Conservation (phyloP, 2,797 vertebrate genomes). For the Tarsius wallacei region DNA sequence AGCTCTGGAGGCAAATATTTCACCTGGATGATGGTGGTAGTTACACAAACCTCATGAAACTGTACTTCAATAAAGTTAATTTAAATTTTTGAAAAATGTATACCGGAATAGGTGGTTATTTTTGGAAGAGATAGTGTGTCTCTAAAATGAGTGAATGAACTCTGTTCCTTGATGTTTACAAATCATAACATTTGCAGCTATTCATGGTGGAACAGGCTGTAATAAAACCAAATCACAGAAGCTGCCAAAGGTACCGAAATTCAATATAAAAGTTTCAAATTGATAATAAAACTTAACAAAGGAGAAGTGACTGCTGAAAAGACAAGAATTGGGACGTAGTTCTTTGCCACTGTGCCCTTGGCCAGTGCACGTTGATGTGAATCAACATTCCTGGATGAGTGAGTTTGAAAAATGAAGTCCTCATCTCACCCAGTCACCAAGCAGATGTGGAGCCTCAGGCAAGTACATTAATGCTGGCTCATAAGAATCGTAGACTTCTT, state of each 20-base stretch:
- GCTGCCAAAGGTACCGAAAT: neutral
- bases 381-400: neutral
- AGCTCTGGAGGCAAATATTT: too few relatives aligned
- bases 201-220: rapidly evolving
- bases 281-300: neutral
- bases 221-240: neutral
- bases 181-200: too few relatives aligned
- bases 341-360: rapidly evolving
- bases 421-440: neutral
- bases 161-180: neutral
- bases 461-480: neutral
- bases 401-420: neutral
- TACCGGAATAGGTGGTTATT: too few relatives aligned
- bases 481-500: neutral
- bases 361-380: rapidly evolving
- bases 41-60: neutral
- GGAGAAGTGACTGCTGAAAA: neutral
- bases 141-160: neutral
- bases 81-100: neutral
- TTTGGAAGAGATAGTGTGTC: neutral
- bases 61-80: neutral
- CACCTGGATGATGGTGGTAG: neutral
- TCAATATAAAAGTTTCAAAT: neutral
- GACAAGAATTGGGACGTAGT: rapidly evolving
- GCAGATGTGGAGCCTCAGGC: neutral